phyloP scores from a whole-genome alignment of 2,797 vertebrate genomes.

The Spinibarbus caldwelli region DNA sequence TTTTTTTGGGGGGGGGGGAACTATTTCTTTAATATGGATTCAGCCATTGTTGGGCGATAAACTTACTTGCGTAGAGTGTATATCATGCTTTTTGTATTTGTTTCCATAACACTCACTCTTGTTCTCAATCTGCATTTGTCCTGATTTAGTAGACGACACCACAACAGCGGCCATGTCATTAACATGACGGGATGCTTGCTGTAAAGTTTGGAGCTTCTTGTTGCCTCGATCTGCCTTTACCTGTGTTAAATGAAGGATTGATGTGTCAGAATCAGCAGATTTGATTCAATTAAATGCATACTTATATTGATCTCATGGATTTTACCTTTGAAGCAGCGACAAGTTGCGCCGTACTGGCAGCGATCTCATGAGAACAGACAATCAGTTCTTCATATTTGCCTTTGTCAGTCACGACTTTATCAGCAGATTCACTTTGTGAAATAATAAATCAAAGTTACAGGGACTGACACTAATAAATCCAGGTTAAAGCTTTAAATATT shows the following conservation, averaged over 20 bases:
- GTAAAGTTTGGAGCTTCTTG: constrained; percentile 84
- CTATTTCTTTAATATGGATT: not conserved
- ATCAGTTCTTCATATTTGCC: constrained; percentile 96
- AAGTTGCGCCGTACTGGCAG: constrained; percentile 94
- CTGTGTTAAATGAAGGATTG: constrained; percentile 69
- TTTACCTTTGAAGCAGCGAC: constrained; percentile 96
- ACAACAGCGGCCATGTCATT: constrained; percentile 90
- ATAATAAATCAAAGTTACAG: not conserved
- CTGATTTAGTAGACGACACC: constrained; percentile 92
- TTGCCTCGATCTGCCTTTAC: constrained; percentile 94
- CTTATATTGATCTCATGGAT: not conserved
- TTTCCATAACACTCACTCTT: constrained; percentile 74
- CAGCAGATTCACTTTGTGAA: constrained; percentile 87
- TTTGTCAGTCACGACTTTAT: constrained; percentile 86
- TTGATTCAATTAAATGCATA: not conserved
- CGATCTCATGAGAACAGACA: constrained; percentile 94
- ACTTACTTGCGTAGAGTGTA: not conserved
- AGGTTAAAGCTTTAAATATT: constrained; percentile 2
- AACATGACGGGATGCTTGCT: constrained; percentile 89
- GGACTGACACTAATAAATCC: not conserved
- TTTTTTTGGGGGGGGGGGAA: not conserved
- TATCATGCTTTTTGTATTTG: not conserved
- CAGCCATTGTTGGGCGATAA: not conserved
- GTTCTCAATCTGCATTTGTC: constrained; percentile 87
- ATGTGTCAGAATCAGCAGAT: not conserved